Evolutionary conservation across 2,888 invertebrate genomes (phyloP), one percentile per base, ranked within the genome.

Genomic region (Fragum fragum): DNA sequence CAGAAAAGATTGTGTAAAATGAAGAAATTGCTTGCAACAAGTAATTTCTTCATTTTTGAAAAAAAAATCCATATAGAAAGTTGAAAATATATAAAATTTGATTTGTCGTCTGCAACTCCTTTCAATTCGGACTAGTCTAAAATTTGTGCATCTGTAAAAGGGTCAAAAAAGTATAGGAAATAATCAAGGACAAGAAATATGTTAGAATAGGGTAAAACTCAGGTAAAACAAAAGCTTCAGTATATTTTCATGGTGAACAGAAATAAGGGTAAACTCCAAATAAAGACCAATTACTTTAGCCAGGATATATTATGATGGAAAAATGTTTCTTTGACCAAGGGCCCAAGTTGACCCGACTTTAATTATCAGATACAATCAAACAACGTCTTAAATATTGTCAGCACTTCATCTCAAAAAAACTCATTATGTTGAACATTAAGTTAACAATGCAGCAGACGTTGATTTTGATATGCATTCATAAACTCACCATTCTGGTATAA

Each of bases 401-500:
- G 71, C 53, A 71, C 70, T 29, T 66, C 36, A 21, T 73, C 76
- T 63, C 55, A 73, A 72, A 73, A 76, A 81, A 81, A 73, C 69
- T 76, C 69, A 81, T 81, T 81, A 81, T 72, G 73, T 73, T 76
- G 52, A 29, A 63, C 81, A 73, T 73, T 81, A 76, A 47, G 7
- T 16, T 3, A 47, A 47, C 47, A 47, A 47, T 47, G 16, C 47
- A 47, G 47, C 47, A 47, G 47, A 47, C 47, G 47, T 6, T 14
- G 14, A 16, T 47, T 14, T 47, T 47, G 18, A 47, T 18, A 47
- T 52, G 59, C 55, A 61, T 70, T 74, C 73, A 79, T 74, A 74
- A 79, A 61, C 70, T 74, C 73, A 79, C 74, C 69, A 79, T 52
- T 39, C 9, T 36, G 32, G 3, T 28, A 28, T 74, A 53, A 47